phyloP scores from a whole-genome alignment of 1,140 invertebrate species.

The Mycetomoellerius zeteki region DNA sequence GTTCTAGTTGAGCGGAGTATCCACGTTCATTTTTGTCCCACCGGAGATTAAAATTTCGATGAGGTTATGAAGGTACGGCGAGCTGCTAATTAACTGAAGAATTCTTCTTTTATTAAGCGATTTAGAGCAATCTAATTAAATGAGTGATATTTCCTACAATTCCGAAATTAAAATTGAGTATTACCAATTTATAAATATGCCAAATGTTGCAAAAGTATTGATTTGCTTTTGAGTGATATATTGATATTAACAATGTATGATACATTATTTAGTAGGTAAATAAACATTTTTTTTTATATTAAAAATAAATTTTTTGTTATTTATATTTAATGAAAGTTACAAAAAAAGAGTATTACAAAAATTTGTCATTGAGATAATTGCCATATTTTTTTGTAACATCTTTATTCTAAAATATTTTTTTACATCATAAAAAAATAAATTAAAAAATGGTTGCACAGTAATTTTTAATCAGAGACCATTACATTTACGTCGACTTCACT shows the following conservation, averaged over 20 bases:
- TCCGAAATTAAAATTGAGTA: slow-evolving; percentile 26
- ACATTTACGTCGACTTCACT: slow-evolving; percentile 20
- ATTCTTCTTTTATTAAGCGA: slow-evolving; percentile 58
- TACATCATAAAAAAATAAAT: neutral
- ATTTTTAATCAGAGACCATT: slow-evolving; percentile 42
- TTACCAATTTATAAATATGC: slow-evolving; percentile 3
- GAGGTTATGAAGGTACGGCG: slow-evolving; percentile 38
- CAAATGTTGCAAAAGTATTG: neutral
- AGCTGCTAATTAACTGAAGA: slow-evolving; percentile 61
- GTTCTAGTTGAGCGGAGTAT: slow-evolving; percentile 19
- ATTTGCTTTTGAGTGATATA: neutral
- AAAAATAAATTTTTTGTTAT: neutral
- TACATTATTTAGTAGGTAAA: neutral
- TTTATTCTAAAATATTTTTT: neutral
- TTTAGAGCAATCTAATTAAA: slow-evolving; percentile 42
- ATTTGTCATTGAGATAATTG: neutral
- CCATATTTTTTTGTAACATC: neutral
- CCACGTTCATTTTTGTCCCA: slow-evolving; percentile 58
- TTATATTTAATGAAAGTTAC: neutral
- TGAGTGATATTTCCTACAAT: slow-evolving; percentile 29
- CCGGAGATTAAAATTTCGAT: slow-evolving; percentile 65
- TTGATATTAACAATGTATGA: neutral
- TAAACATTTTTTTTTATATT: neutral
- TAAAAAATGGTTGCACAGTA: neutral
- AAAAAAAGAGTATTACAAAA: neutral